These are phyloP conservation scores for Calliphora vicina DNA, from an alignment of 1,140 invertebrate genomes.

Conservation along the genomic window DNA sequence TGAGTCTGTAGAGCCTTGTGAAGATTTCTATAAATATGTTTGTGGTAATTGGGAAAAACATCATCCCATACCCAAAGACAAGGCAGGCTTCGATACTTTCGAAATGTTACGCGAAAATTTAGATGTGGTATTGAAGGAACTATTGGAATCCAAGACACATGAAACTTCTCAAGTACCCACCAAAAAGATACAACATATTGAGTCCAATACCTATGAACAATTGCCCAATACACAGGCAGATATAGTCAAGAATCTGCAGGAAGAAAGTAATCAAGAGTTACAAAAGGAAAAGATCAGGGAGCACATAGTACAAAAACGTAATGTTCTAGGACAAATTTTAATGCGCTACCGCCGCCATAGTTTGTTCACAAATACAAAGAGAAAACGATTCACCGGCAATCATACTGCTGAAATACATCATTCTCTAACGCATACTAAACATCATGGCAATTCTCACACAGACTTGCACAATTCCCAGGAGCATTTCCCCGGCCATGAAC, in stretches of 20 bases:
- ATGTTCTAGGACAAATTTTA: constrained; percentile 48
- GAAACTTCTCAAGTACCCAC: neutral
- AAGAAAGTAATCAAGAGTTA: neutral
- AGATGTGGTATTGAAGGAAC: constrained; percentile 72
- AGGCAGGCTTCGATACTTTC: constrained; percentile 82
- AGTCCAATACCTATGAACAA: constrained; percentile 37
- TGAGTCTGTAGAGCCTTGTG: constrained; percentile 78
- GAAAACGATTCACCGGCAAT: constrained; percentile 31
- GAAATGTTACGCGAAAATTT: constrained; percentile 82
- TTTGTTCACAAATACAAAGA: constrained; percentile 46
- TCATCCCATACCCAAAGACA: constrained; percentile 86
- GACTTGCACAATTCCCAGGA: neutral
- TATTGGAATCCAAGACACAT: constrained; percentile 67
- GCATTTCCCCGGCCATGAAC: neutral
- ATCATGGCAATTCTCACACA: neutral
- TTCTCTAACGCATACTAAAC: neutral
- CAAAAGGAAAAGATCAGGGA: constrained; percentile 29
- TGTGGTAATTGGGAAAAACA: constrained; percentile 86
- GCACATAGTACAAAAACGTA: constrained; percentile 49
- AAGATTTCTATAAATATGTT: constrained; percentile 90
- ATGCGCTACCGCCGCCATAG: constrained; percentile 52
- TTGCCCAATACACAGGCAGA: constrained; percentile 24
- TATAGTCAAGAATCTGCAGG: constrained; percentile 23
- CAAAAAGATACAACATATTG: constrained; percentile 34
- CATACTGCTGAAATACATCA: constrained; percentile 35